Percentiles rank a stretch among this genome's conserved stretches.
Conservation (phyloP, 2,797 vertebrate species). For the Xiphorhynchus erythropygius region DNA sequence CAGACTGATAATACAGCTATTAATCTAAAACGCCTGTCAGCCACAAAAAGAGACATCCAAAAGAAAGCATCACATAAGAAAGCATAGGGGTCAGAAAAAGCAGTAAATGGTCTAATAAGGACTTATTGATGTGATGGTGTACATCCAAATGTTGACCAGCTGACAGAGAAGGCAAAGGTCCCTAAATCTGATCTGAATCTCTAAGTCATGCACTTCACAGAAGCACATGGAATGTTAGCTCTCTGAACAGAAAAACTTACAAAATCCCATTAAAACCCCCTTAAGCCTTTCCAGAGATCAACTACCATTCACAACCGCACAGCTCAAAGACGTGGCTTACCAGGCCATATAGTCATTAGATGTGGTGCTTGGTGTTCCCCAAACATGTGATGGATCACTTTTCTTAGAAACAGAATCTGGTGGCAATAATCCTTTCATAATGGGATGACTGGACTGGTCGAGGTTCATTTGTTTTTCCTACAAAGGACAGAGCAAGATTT, state of each 20-base stretch:
- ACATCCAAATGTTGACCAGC: neutral
- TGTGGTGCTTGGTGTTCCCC: conserved; percentile 81
- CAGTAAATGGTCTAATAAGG: neutral
- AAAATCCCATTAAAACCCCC: neutral
- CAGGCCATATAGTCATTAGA: conserved; percentile 74
- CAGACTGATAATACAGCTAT: neutral
- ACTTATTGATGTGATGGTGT: neutral
- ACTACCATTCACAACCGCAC: fast-evolving
- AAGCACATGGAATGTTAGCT: neutral
- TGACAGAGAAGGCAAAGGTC: neutral
- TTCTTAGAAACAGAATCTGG: conserved; percentile 71
- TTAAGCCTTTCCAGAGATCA: neutral
- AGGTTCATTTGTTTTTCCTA: conserved; percentile 77
- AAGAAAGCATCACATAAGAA: neutral
- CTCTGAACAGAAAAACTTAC: neutral
- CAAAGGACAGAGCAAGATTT: neutral
- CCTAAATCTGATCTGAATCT: neutral
- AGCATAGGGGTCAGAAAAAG: neutral
- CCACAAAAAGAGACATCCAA: neutral
- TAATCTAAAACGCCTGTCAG: neutral
- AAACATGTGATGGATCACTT: conserved; percentile 70
- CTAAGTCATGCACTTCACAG: neutral
- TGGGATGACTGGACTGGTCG: conserved; percentile 65
- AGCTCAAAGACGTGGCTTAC: conserved; percentile 52
- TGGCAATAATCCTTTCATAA: conserved; percentile 71